phyloP scores from a whole-genome alignment of 2,797 vertebrate species.

The Cuculus canorus region DNA sequence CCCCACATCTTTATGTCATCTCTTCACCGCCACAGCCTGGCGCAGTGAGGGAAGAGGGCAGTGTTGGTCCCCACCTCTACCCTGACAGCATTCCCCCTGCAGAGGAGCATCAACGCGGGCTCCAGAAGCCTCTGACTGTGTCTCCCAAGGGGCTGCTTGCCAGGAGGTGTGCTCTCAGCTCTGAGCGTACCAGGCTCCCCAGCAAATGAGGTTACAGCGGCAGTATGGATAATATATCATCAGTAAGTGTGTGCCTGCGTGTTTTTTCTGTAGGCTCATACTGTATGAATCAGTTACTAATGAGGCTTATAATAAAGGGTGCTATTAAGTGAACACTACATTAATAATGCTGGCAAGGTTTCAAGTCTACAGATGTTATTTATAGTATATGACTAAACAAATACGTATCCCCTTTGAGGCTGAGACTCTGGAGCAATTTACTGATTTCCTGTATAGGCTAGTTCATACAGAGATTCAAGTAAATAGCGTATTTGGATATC shows the following conservation, averaged over 20 bases:
- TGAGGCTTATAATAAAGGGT: neutral
- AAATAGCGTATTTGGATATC: constrained; percentile 12
- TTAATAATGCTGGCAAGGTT: constrained; percentile 46
- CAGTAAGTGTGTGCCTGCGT: neutral
- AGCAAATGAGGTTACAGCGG: neutral
- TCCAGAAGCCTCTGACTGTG: neutral
- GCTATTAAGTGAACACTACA: constrained; percentile 5
- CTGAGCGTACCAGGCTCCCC: neutral
- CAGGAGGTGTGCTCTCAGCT: neutral
- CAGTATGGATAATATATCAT: neutral
- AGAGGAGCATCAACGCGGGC: neutral
- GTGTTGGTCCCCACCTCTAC: neutral
- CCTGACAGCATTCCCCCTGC: neutral
- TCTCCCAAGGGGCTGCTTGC: neutral
- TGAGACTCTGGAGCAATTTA: constrained; percentile 56
- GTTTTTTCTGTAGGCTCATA: neutral
- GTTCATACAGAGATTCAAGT: constrained; percentile 19
- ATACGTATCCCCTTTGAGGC: constrained; percentile 25
- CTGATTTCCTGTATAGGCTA: constrained; percentile 63
- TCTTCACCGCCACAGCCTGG: neutral
- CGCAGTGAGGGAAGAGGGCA: too few species aligned
- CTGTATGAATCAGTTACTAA: neutral
- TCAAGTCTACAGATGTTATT: constrained; percentile 57
- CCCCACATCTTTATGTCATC: neutral
- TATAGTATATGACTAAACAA: constrained; percentile 68